Evolutionary conservation across 2,797 vertebrate genomes (phyloP), one percentile per base, ranked within the genome.

Genomic region (Sarcophilus harrisii): DNA sequence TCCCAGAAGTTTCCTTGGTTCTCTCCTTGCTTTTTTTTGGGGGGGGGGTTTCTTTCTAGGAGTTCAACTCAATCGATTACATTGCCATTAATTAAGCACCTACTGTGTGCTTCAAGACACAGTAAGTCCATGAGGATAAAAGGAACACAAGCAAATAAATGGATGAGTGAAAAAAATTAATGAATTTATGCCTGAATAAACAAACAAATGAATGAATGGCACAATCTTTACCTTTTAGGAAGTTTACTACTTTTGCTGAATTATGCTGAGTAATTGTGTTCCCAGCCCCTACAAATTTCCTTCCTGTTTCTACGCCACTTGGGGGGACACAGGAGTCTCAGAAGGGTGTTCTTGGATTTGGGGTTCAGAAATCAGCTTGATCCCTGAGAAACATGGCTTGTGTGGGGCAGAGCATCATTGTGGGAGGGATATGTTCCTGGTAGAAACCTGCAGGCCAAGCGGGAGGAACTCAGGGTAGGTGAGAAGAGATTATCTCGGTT

Each of bases 391-490:
- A 93, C 96, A 92, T 92, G 94, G 95, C 96, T 59, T 93, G 95
- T 45, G 38, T 94, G 62, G 0, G 54, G 92, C 96, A 93, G 97
- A 96, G 96, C 92, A 96, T 97, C 95, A 96, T 94, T 91, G 91
- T n/a, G 38, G 58, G 97, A 96, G 58, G 94, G 97, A 57, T 62
- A 90, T 96, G 91, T 96, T 98, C 97, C 97, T 97, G 92, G 92
- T 89, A 97, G 93, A 92, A 94, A 87, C 2, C 11, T 94, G 94
- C 93, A 92, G 94, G 90, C 91, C 97, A 90, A 28, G 81, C 57
- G 0, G 0, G 38, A n/a, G 93, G 94, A 58, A 32, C 57, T 1
- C 62, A 62, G n/a, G 55, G 21, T 73, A 97, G 95, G 93, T 45
- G 96, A 89, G 97, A 93, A 97, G 96, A 93, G 95, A 96, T 94